Evolutionary conservation across 2,113 vertebrate species (phyloP), one percentile per base, ranked within the genome.

Genomic region (Chascanopsetta lugubris): DNA sequence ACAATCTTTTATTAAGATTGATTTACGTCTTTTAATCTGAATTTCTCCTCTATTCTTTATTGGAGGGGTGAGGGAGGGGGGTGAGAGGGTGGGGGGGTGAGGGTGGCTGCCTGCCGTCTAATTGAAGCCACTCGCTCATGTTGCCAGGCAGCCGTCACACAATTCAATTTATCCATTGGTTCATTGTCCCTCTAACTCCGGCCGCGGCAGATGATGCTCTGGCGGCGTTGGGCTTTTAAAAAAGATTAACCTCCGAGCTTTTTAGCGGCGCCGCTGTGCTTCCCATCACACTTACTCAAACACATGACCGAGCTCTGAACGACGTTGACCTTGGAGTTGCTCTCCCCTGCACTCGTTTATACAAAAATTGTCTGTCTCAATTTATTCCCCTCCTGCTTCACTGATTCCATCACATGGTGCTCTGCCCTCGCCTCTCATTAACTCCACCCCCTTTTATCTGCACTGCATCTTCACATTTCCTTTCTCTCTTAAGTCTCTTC

Each of bases 11-110:
- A n/a, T 69, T 34, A n/a, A 53, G 29, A 11, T 27, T 69, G 75
- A 80, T 87, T 87, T 82, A 86, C 74, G 68, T 27, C n/a, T 74
- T 85, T 86, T 77, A 71, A 83, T 87, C 72, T 82, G 21, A 49
- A 36, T 32, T 74, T 22, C 38, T 51, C 68, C 27, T 47, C 51
- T 18, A 22, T 71, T 74, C 67, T 65, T 59, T 59, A 46, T n/a
- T 30, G 50, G 26, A 36, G 30, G 29, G 17, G 36, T 18, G n/a
- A n/a, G n/a, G n/a, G 61, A 30, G 29, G 29, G 29, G 29, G 29
- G 29, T 30, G 29, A 30, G n/a, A n/a, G n/a, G n/a, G n/a, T n/a
- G 48, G 30, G 40, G 29, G 27, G 15, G 34, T 17, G n/a, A n/a
- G n/a, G n/a, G 61, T 5, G 29, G 29, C 5, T 4, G 38, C 7